These are phyloP conservation scores for Drosophila vallismaia DNA, from an alignment of 2,888 invertebrate genomes.

Conservation along the genomic window DNA sequence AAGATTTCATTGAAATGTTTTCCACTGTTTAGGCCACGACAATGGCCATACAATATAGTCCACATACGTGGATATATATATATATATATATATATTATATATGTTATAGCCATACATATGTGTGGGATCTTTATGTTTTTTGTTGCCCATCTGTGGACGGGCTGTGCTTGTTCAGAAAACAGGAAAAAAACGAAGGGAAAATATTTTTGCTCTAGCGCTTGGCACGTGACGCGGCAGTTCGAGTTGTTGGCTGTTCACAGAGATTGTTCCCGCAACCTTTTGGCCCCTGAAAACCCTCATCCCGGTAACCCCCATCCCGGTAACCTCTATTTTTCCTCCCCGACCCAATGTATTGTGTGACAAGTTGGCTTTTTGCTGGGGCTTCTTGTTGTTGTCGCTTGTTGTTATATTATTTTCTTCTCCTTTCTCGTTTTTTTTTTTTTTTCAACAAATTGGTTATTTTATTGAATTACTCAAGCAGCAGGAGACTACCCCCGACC, in stretches of 20 bases:
- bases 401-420: conserved; percentile 59
- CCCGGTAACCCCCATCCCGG: conserved; percentile 8
- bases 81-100: conserved; percentile 11
- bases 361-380: conserved; percentile 66
- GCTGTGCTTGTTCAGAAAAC: conserved; percentile 38
- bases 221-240: conserved; percentile 69
- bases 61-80: conserved; percentile 16
- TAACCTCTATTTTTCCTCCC: conserved; percentile 23
- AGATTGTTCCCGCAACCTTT: conserved; percentile 41
- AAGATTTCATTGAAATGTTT: conserved; percentile 40
- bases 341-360: conserved; percentile 51
- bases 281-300: conserved; percentile 16
- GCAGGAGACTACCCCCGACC: conserved; percentile 51
- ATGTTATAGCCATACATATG: conserved; percentile 10
- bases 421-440: conserved; percentile 63
- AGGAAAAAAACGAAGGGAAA: conserved; percentile 53
- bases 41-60: conserved; percentile 70
- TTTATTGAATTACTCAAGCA: conserved; percentile 80
- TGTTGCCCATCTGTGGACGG: conserved; percentile 7
- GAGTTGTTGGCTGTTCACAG: conserved; percentile 42
- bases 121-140: conserved; percentile 31
- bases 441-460: conserved; percentile 78
- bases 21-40: conserved; percentile 51
- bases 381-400: conserved; percentile 58
- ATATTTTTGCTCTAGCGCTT: conserved; percentile 68